Conservation (phyloP, 2,113 vertebrate genomes). For the Tachysurus fulvidraco region DNA sequence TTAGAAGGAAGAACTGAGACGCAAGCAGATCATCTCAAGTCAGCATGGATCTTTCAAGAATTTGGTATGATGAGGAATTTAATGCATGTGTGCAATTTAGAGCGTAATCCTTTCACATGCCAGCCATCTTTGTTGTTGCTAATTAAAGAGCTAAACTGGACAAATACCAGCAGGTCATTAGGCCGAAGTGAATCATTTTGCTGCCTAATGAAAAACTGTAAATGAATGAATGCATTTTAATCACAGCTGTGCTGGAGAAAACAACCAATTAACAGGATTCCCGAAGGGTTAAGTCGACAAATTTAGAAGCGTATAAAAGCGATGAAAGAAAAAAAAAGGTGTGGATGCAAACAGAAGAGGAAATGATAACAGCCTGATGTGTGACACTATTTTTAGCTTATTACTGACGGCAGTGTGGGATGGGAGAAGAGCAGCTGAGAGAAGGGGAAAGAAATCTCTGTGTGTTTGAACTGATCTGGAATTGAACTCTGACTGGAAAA, state of each 20-base stretch:
- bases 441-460: neutral
- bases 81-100: neutral
- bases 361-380: conserved; percentile 38
- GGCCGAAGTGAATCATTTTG: neutral
- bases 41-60: neutral
- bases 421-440: conserved; percentile 9
- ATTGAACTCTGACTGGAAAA: neutral
- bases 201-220: neutral
- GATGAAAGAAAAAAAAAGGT: conserved; percentile 3
- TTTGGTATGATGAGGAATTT: neutral
- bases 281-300: neutral
- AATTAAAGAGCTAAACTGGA: conserved; percentile 11
- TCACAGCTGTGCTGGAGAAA: conserved; percentile 26
- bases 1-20: neutral
- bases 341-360: conserved; percentile 14
- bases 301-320: neutral
- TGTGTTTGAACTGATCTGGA: conserved; percentile 8
- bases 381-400: conserved; percentile 40
- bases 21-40: neutral
- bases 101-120: neutral
- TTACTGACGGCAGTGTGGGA: conserved; percentile 25
- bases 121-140: neutral
- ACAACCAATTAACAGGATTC: conserved; percentile 33
- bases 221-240: conserved; percentile 17
- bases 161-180: neutral